phyloP scores from a whole-genome alignment of 1,140 invertebrate species.

The Oryzaephilus surinamensis region DNA sequence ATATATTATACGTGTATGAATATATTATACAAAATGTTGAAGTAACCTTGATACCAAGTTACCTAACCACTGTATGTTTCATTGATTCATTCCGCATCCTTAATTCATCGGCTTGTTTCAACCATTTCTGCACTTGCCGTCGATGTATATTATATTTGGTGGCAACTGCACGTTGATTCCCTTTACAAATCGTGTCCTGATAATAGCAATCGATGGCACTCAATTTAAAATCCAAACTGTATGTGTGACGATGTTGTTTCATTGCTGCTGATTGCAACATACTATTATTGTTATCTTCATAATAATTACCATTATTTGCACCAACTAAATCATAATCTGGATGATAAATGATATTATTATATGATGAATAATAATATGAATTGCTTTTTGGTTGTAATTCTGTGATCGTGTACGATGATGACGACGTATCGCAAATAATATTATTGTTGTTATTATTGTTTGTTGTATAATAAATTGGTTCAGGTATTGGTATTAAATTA shows the following conservation, averaged over 20 bases:
- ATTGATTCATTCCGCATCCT: slow-evolving; percentile 25
- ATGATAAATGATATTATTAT: slow-evolving; percentile 14
- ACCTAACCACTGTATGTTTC: no score
- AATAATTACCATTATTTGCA: not conserved
- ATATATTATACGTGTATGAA: no score
- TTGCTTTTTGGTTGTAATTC: slow-evolving; percentile 27
- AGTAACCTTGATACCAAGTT: no score
- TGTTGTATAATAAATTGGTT: slow-evolving; percentile 16
- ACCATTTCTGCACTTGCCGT: slow-evolving; percentile 54
- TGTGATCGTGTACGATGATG: slow-evolving; percentile 28
- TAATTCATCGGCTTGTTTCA: slow-evolving; percentile 43
- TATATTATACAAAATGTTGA: no score
- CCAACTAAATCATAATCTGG: no score
- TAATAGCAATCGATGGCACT: slow-evolving; percentile 43
- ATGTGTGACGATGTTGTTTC: slow-evolving; percentile 34
- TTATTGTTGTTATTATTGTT: slow-evolving; percentile 25
- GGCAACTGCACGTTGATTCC: slow-evolving; percentile 51
- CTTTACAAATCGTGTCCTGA: slow-evolving; percentile 40
- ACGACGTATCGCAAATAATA: slow-evolving; percentile 18
- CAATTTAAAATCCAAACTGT: slow-evolving; percentile 42
- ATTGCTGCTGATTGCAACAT: no score
- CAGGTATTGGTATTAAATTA: slow-evolving; percentile 1
- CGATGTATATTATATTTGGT: slow-evolving; percentile 51
- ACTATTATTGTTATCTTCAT: slow-evolving; percentile 1
- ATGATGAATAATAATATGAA: slow-evolving; percentile 2